Base-by-base conservation (phyloP, 2,797 vertebrate genomes). In the Acipenser transmontanus region DNA sequence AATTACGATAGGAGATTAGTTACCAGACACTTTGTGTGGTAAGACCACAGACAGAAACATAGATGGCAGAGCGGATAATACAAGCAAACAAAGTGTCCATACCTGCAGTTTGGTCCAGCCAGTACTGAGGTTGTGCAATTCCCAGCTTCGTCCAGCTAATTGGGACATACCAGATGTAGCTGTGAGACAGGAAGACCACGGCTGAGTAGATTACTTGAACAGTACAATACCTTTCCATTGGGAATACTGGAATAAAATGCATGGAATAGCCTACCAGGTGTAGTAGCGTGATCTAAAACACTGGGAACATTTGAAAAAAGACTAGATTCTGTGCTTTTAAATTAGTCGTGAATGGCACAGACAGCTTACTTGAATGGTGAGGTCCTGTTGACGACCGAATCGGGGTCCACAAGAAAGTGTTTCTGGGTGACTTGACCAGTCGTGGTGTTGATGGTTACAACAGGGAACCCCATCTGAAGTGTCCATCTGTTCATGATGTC, bases 401-500 rank as follows among this genome's bases (percentile, higher is more conserved):
- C 56, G 0, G 86, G 79, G 70, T 97, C 90, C 66, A 97, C 70
- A 47, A 98, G 89, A 77, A 99, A 99, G 82, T 99, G 95, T 49
- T 81, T 50, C 85, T 99, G 97, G 56, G 1, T 79, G 76, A 98
- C 0, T 0, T 0, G 0, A 68, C 97, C 96, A 0, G 56, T 86
- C 1, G 0, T 0, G 1, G 95, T 98, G 77, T 98, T 1, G 8
- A 96, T 83, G 0, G 88, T 95, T 68, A 99, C 76, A 61, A 98
- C 74, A 0, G 97, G 97, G 73, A 93, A 99, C 65, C 97, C 97
- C 95, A 99, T 99, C 80, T 99, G 97, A 49, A 96, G 91, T 0
- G 80, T 94, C 97, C 97, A 99, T 67, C 87, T 90, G 69, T 94
- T 89, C 97, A 98, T 99, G 80, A 99, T 97, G 14, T 50, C 0